Base-by-base conservation (phyloP, 2,113 vertebrate genomes). In the Agelaius tricolor region DNA sequence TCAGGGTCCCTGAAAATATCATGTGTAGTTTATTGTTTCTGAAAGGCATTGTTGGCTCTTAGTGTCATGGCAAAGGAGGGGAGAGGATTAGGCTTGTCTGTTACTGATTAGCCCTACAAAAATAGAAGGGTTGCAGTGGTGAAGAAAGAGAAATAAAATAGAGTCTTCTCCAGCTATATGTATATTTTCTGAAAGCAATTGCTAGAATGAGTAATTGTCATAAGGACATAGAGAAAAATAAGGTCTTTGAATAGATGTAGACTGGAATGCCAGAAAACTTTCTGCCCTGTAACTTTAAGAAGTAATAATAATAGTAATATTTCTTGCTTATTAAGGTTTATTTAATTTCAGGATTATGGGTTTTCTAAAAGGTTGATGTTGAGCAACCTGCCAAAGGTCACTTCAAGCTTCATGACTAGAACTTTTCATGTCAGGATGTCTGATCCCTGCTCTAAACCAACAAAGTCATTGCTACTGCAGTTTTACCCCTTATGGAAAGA, bases 61-160 rank as follows among this genome's bases (percentile, higher is more conserved):
- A 52, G 41, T 87, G 83, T 71, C 7, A 0, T 87, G 65, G 90
- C 44, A 65, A 76, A 95, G 58, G 57, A 88, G 17, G 57, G 78
- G 28, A 68, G 79, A 86, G 59, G 84, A 75, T 61, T 49, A 78
- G 80, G 51, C 68, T 78, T 86, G 73, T 78, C 88, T 95, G 94
- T 93, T 89, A 62, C 57, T 72, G 66, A 90, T 96, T 96, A 96
- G 65, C 28, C 37, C 76, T 90, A 52, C 68, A 90, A 87, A 94
- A 94, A 92, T 89, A 89, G 79, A 74, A 84, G n/a, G 55, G 39
- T 54, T 76, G 35, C 37, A 87, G 27, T 85, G 54, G 13, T 47
- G 67, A 77, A 88, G 35, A 62, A 84, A 68, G 49, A 92, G 49
- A 89, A 90, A 78, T 35, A 61, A 82, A 75, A n/a, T 39, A 76